Evolutionary conservation across 2,888 invertebrate species (phyloP).

Genomic region (Pollenia amentaria): DNA sequence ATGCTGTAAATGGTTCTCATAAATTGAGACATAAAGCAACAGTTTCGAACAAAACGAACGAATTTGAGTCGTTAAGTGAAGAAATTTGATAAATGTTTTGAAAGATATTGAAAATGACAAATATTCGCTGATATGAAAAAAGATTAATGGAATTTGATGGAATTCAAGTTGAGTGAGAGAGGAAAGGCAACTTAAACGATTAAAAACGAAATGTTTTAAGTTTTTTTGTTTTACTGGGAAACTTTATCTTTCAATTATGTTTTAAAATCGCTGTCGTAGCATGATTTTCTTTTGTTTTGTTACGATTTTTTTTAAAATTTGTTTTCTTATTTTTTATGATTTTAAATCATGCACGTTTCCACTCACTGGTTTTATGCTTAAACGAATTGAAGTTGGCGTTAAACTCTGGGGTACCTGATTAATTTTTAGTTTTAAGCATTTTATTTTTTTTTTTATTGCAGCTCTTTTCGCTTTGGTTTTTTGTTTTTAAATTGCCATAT

Average conservation of each 20-base stretch:
- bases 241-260: conserved; percentile 26
- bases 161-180: too few relatives aligned
- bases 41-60: not conserved
- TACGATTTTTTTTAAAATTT: conserved; percentile 21
- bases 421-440: conserved; percentile 60
- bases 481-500: conserved; percentile 53
- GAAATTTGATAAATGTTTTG: not conserved
- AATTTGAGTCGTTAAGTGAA: not conserved
- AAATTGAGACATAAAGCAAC: not conserved
- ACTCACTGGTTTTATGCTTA: conserved; percentile 17
- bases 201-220: not conserved
- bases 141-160: too few relatives aligned
- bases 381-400: conserved; percentile 25
- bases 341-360: conserved; percentile 49
- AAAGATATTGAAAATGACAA: not conserved
- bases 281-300: not conserved
- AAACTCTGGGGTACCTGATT: conserved; percentile 61
- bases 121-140: not conserved
- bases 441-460: conserved; percentile 10
- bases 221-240: not conserved
- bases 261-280: conserved; percentile 1
- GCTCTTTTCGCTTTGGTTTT: not conserved
- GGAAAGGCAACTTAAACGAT: too few relatives aligned
- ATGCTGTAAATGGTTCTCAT: not conserved
- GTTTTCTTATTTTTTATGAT: conserved; percentile 22